Evolutionary conservation across 1,140 invertebrate species (phyloP).

Genomic region (Drosophila chauvacae): DNA sequence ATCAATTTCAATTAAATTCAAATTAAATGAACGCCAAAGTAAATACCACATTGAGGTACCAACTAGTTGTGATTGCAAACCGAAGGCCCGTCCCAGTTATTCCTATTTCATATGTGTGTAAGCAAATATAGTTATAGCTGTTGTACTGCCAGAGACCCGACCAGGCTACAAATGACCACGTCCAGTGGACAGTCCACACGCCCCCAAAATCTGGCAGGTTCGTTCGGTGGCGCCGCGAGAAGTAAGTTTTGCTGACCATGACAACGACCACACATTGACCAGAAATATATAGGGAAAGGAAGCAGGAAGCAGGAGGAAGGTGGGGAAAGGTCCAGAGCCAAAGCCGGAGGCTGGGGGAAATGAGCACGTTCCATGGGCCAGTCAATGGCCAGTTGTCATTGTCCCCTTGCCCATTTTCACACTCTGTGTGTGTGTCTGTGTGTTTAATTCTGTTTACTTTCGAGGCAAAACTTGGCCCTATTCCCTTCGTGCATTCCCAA

Average conservation of each 20-base stretch:
- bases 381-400: constrained; percentile 65
- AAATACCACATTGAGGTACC: constrained; percentile 1
- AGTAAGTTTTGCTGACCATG: constrained; percentile 77
- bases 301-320: background rate
- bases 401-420: background rate
- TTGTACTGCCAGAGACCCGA: constrained; percentile 10
- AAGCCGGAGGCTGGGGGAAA: background rate
- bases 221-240: constrained; percentile 34
- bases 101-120: constrained; percentile 40
- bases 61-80: background rate
- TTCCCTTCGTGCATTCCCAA: constrained; percentile 65
- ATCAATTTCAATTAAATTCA: background rate
- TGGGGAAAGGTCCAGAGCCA: background rate
- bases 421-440: constrained; percentile 34
- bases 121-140: constrained; percentile 69
- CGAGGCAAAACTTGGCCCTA: constrained; percentile 57
- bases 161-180: constrained; percentile 11
- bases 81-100: background rate
- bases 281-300: constrained; percentile 15
- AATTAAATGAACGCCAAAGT: background rate
- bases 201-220: constrained; percentile 9
- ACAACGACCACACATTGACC: constrained; percentile 56
- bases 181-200: background rate
- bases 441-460: constrained; percentile 79
- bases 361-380: constrained; percentile 53